Evolutionary conservation across 2,113 vertebrate genomes (phyloP), one percentile per base, ranked within the genome.

Genomic region (Hypocryptadius cinnamomeus): DNA sequence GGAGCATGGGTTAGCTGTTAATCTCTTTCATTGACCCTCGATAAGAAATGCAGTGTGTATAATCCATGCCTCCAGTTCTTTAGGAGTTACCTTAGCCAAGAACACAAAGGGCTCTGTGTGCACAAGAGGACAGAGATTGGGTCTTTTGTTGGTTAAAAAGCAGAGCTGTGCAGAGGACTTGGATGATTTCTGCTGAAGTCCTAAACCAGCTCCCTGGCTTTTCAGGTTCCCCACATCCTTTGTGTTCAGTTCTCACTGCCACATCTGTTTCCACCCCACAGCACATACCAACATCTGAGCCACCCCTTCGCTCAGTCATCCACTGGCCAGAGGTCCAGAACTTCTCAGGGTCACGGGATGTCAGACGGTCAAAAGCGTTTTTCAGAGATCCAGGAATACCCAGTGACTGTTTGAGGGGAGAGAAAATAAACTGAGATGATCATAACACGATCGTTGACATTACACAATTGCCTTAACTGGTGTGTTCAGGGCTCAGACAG

Each of bases 251-350:
- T 69, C 63, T 79, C 4, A 4, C 28, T 56, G 31, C 48, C 77
- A 35, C 23, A 3, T 5, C 17, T 25, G 31, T 69, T 53, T 77
- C 76, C 61, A 10, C 11, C 51, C 35, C 33, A 18, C 31, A 45
- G 31, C 56, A 95, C 97, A 3, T 78, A 99, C 98, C 98, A 13
- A 99, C 98, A 66, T 99, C 98, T 14, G 98, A 99, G 91, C 98
- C 98, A 40, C 99, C 99, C 71, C 94, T 98, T 85, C 98, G 94
- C 92, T 99, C 99, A 0, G 98, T 99, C 98, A 99, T 99, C 98
- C 98, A 99, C 95, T 99, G 99, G 63, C 98, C 98, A 48, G 98
- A 99, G 9, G 98, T 98, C 98, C 98, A 99, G 95, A 99, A 99
- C 37, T 56, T 90, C 50, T 93, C 44, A 23, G 98, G 97, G 28